Evolutionary conservation across 2,888 invertebrate genomes (phyloP).

Genomic region (Coleophora flavipennella): DNA sequence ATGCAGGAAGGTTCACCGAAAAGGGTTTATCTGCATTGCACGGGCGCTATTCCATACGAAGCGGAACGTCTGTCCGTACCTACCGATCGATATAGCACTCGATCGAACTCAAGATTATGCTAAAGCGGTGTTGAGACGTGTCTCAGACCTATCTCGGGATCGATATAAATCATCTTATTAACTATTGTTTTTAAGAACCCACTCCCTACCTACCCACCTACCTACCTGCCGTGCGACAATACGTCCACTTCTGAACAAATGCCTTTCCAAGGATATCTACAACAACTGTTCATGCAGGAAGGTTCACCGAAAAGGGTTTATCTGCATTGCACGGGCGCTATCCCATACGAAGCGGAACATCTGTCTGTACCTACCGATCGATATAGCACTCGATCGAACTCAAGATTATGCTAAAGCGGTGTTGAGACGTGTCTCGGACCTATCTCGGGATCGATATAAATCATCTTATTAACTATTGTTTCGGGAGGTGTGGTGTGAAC

Average conservation of each 20-base stretch:
- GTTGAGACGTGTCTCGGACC: constrained; percentile 62
- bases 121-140: constrained; percentile 68
- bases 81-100: constrained; percentile 57
- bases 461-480: constrained; percentile 74
- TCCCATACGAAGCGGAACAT: constrained; percentile 34
- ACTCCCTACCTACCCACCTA: no score
- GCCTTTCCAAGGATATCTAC: no score
- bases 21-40: no score
- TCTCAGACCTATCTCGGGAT: constrained; percentile 60
- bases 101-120: constrained; percentile 62
- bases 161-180: constrained; percentile 73
- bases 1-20: no score
- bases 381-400: constrained; percentile 58
- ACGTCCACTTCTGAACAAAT: no score
- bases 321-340: constrained; percentile 18
- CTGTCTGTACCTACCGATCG: constrained; percentile 57
- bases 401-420: constrained; percentile 71
- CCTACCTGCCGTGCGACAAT: no score
- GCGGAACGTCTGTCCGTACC: constrained; percentile 61
- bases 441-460: constrained; percentile 68
- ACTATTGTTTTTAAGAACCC: constrained; percentile 72
- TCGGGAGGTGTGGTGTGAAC: constrained; percentile 72
- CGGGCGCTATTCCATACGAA: constrained; percentile 22
- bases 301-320: no score
- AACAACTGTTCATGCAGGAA: no score